These are phyloP conservation scores for Nymphalis urticae DNA, from an alignment of 2,888 invertebrate species.

Conservation along the genomic window DNA sequence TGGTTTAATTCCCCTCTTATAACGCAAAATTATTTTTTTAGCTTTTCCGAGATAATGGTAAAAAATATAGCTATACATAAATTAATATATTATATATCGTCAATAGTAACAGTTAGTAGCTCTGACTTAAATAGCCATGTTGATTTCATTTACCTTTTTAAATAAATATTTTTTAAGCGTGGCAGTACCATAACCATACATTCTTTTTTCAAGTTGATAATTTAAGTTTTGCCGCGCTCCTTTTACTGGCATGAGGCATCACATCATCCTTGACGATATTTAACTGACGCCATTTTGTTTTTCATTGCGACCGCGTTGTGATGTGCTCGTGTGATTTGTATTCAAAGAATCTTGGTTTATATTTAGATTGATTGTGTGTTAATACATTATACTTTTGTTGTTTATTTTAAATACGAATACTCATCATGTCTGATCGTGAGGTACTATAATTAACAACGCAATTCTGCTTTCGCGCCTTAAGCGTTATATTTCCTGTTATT, in stretches of 20 bases:
- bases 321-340: conserved; percentile 55
- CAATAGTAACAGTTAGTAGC: no score
- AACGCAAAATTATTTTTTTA: no score
- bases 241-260: conserved; percentile 17
- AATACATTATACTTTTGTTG: conserved; percentile 53
- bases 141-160: no score
- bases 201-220: conserved; percentile 9
- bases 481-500: conserved; percentile 56
- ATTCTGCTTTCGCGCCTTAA: conserved; percentile 51
- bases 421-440: conserved; percentile 77
- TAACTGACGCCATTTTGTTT: conserved; percentile 46
- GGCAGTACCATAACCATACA: not conserved
- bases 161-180: not conserved
- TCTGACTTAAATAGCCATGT: no score
- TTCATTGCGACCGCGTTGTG: conserved; percentile 42
- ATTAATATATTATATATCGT: no score
- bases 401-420: conserved; percentile 46
- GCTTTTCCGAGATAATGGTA: no score
- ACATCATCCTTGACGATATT: conserved; percentile 23
- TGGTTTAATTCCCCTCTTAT: no score
- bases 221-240: conserved; percentile 7
- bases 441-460: conserved; percentile 66
- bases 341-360: conserved; percentile 51
- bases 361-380: conserved; percentile 64
- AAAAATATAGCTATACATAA: no score